Base-by-base conservation (phyloP, 1,140 invertebrate species). In the Eciton burchellii region DNA sequence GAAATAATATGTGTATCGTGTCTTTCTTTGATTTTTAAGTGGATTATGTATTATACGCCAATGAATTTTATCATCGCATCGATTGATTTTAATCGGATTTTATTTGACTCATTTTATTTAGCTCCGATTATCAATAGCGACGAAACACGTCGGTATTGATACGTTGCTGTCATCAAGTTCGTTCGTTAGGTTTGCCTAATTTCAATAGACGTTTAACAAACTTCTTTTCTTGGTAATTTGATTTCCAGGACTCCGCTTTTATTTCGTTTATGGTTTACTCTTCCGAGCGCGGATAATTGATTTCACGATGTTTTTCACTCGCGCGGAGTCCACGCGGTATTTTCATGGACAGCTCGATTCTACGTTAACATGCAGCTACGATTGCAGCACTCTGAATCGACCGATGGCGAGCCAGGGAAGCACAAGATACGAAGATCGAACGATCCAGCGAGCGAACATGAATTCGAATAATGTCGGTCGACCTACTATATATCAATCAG, bases 331-430 rank as follows among this genome's bases (percentile, higher is more conserved):
- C 92, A 5, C 70, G 62, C 14, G 24, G 9, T 49, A 56, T 82
- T 60, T 63, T 59, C 21, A 1, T 0, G 49, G 56, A 66, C 35
- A 24, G 16, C 14, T 81, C 19, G 87, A 87, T 88, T 47, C 87
- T 89, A 89, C 89, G 89, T 91, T 91, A 71, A 91, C 68, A 88
- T 86, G 29, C 74, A 94, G 93, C 89, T 94, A 94, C 90, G 93
- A 94, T 92, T 94, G 90, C 89, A 98, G 97, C 93, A 99, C 98
- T 66, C 95, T 99, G 63, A 98, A 98, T 94, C 95, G 98, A 90
- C 98, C 98, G 68, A 99, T 99, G 97, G 98, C 98, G 45, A 98
- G 97, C 87, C 98, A 99, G 92, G 97, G 98, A 83, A 97, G 98
- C 88, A 98, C 98, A 54, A 95, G 97, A 81, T 98, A 98, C 94